These are phyloP conservation scores for Dendrolimus houi DNA, from an alignment of 2,888 invertebrate species.

Conservation along the genomic window DNA sequence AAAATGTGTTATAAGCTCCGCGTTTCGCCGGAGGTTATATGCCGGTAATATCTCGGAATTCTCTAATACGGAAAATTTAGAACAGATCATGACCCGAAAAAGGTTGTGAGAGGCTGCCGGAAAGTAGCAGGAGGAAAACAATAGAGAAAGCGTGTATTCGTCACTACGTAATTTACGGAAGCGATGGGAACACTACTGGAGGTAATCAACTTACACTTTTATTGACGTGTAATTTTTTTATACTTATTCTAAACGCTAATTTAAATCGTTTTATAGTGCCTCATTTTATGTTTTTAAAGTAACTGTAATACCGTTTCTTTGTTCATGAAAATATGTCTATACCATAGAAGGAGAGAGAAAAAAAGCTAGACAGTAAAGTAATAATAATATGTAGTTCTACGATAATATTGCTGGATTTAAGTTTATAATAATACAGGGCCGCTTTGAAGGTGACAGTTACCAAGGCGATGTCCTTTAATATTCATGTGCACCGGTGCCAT, in stretches of 20 bases:
- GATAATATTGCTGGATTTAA: too few species aligned
- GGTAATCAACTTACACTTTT: not conserved
- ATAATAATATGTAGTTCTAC: too few species aligned
- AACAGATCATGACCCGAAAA: not conserved
- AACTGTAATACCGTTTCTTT: too few species aligned
- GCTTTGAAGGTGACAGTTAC: slow-evolving; percentile 11
- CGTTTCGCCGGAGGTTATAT: not conserved
- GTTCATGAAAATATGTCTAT: too few species aligned
- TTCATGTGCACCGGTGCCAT: slow-evolving; percentile 44
- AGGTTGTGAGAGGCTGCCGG: not conserved
- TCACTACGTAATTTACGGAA: not conserved
- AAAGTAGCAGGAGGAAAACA: not conserved
- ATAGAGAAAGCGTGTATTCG: not conserved
- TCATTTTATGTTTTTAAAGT: too few species aligned
- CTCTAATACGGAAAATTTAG: not conserved
- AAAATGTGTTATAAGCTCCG: not conserved
- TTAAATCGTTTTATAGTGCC: too few species aligned
- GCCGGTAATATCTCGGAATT: not conserved
- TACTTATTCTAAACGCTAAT: too few species aligned
- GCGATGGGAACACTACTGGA: not conserved
- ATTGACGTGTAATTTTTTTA: too few species aligned
- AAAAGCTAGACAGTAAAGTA: too few species aligned
- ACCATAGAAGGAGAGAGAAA: too few species aligned
- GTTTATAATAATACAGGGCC: slow-evolving; percentile 3
- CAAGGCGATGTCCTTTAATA: slow-evolving; percentile 35